Evolutionary conservation across 2,797 vertebrate genomes (phyloP).

Genomic region (Anguilla anguilla): DNA sequence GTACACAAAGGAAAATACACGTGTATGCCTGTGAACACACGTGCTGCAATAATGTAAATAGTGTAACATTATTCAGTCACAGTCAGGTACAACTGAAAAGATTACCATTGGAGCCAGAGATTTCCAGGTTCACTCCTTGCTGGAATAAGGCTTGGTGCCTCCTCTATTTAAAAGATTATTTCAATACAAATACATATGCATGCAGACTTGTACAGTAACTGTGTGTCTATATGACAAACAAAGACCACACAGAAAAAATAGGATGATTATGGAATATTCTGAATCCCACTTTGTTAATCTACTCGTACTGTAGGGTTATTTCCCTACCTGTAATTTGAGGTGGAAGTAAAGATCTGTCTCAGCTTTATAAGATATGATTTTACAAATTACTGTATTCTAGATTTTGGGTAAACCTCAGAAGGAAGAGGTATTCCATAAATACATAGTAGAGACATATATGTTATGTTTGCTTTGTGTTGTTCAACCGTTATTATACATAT

Average conservation of each 20-base stretch:
- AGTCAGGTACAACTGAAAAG: neutral
- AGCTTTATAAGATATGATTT: neutral
- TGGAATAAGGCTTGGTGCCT: neutral
- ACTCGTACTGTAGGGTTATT: neutral
- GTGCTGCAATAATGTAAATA: neutral
- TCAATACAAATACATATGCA: neutral
- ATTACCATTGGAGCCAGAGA: neutral
- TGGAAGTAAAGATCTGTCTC: neutral
- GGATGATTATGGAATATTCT: neutral
- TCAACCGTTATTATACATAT: neutral
- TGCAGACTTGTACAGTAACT: neutral
- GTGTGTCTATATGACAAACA: neutral
- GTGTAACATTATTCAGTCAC: neutral
- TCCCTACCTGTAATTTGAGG: neutral
- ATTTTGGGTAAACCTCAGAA: neutral
- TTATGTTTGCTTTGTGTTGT: neutral
- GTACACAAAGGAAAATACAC: neutral
- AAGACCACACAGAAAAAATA: neutral
- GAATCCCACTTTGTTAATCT: neutral
- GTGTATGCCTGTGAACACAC: neutral
- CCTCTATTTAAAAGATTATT: neutral
- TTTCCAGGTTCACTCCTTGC: neutral
- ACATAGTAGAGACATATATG: neutral
- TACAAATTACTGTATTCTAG: neutral
- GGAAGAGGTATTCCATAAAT: neutral